Base-by-base conservation (phyloP, 1,140 invertebrate species). In the Heliothis virescens region DNA sequence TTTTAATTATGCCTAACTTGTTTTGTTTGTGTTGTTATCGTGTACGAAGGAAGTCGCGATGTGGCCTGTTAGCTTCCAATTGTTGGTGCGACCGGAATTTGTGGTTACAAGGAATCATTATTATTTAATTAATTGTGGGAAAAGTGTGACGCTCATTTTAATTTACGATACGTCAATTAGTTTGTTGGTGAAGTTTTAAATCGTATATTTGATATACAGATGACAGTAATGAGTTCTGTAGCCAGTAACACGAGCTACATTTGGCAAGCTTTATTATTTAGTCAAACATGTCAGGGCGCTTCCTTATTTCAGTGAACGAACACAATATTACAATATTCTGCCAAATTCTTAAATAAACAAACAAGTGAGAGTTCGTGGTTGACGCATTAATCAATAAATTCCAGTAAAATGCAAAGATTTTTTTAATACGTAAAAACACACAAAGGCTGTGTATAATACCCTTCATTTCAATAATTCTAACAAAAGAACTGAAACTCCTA, bases 1-100 rank as follows among this genome's bases (percentile, higher is more conserved):
- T 52, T 76, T 76, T 79, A 79, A 82, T 82, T 74, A 79, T 60
- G 41, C 50, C 11, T 62, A 52, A 3, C 48, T 48, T 41, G 48
- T 67, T n/a, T 48, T 74, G 50, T 79, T 80, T 80, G 72, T 76
- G 63, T 77, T 79, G 53, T 82, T 73, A 67, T 59, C 78, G 55
- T 60, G 1, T 4, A 26, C 53, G 12, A 21, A 53, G 60, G 48
- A 41, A 50, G 55, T 60, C 41, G 34, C 41, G 15, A 15, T 41
- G 57, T 62, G 41, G 73, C 57, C n/a, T 29, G 71, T 47, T 29
- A n/a, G 13, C 13, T 62, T 55, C n/a, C 10, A 13, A 62, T 75
- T 75, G 50, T 48, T 26, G 15, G 13, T 29, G 18, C 67, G 13
- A 11, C 2, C 29, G 26, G 52, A 72, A 41, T 7, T 72, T 52